Evolutionary conservation across 92 coral and sea anemone genomes (phyloP).

Genomic region (Isaurus tuberculatus): DNA sequence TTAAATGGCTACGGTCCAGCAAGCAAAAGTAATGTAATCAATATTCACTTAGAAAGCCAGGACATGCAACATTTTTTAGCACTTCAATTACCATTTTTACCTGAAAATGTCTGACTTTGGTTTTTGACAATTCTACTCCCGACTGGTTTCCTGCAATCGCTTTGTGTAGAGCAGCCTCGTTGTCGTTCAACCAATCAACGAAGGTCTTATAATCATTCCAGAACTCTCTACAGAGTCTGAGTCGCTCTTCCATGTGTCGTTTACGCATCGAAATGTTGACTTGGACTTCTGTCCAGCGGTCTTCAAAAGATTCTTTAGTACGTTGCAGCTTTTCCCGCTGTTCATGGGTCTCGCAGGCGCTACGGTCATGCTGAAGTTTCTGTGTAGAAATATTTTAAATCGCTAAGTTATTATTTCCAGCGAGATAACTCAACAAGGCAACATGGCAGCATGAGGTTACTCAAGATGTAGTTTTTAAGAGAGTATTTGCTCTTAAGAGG

Average conservation of each 20-base stretch:
- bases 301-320: slow-evolving; percentile 91
- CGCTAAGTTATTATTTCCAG: background rate
- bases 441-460: background rate
- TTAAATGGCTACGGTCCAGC: no score
- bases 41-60: no score
- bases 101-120: slow-evolving; percentile 77
- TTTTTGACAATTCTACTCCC: slow-evolving; percentile 67
- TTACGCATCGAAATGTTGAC: slow-evolving; percentile 71
- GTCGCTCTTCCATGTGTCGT: slow-evolving; percentile 89
- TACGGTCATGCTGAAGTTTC: slow-evolving; percentile 90
- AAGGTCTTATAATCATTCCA: slow-evolving; percentile 93
- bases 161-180: slow-evolving; percentile 71
- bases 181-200: slow-evolving; percentile 78
- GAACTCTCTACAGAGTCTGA: slow-evolving; percentile 85
- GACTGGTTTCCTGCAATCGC: slow-evolving; percentile 50
- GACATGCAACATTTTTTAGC: no score
- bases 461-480: background rate
- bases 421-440: no score
- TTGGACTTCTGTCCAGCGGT: slow-evolving; percentile 91
- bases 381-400: slow-evolving; percentile 20
- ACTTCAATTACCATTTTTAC: slow-evolving; percentile 15
- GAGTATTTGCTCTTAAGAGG: no score
- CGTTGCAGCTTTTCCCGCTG: slow-evolving; percentile 75
- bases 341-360: slow-evolving; percentile 86
- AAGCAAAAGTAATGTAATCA: no score